These are phyloP conservation scores for Anthoscopus minutus DNA, from an alignment of 2,113 vertebrate species.

Conservation along the genomic window DNA sequence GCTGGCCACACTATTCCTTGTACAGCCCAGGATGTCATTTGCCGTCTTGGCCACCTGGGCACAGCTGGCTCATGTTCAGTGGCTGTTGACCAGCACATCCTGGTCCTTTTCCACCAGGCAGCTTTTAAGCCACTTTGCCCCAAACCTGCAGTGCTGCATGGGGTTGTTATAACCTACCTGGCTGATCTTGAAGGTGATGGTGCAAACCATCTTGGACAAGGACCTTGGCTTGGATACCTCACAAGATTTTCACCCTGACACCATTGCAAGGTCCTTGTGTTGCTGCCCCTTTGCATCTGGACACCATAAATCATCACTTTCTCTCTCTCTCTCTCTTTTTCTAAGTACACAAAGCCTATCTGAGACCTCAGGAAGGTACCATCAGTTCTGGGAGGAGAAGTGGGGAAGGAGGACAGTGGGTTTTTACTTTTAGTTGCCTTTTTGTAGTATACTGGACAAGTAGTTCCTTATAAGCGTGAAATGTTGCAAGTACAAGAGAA, in stretches of 20 bases:
- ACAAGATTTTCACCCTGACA: not conserved
- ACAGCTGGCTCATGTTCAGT: not conserved
- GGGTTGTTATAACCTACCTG: not conserved
- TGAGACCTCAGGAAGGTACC: not conserved
- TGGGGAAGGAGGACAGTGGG: not conserved
- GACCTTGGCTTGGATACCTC: not conserved
- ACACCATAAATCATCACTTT: fast-evolving
- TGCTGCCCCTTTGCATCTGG: not conserved
- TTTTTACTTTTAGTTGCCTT: not conserved
- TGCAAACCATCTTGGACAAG: not conserved
- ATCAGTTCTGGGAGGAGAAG: not conserved
- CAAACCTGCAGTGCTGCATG: not conserved
- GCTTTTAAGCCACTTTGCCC: not conserved
- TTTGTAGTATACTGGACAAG: not conserved
- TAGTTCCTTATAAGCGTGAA: not conserved
- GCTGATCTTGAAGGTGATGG: not conserved
- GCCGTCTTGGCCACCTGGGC: not conserved
- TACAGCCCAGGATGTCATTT: not conserved
- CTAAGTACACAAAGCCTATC: not conserved
- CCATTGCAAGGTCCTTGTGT: not conserved
- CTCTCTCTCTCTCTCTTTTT: not conserved
- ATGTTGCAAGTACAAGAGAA: not conserved
- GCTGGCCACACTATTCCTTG: not conserved
- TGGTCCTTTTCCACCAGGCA: not conserved
- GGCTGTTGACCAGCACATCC: not conserved